Evolutionary conservation across 1,140 invertebrate genomes (phyloP).

Genomic region (Adoxophyes honmai): DNA sequence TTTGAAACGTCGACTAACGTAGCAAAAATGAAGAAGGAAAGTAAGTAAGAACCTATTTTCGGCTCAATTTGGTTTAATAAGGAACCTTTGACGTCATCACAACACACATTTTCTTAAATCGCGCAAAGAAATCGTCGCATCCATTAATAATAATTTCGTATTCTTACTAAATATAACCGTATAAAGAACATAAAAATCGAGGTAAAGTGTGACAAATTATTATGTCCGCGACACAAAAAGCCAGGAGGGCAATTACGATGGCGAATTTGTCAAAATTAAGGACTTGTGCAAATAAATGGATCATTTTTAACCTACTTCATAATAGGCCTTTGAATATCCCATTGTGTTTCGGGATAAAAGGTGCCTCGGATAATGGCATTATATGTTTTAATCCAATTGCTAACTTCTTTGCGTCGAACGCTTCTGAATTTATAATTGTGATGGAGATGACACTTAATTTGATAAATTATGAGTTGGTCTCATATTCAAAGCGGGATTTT

Average conservation of each 20-base stretch:
- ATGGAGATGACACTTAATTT: background rate
- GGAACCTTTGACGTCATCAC: no score
- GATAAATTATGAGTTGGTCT: background rate
- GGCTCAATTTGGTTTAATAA: no score
- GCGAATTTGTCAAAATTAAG: slow-evolving; percentile 23
- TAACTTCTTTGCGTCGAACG: background rate
- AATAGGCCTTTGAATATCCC: background rate
- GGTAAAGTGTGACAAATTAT: slow-evolving; percentile 52
- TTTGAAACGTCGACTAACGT: no score
- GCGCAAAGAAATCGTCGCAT: slow-evolving; percentile 13
- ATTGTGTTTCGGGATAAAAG: slow-evolving; percentile 1
- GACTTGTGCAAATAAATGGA: slow-evolving; percentile 7
- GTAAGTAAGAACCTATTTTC: no score
- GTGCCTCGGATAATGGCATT: background rate
- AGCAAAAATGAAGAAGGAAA: no score
- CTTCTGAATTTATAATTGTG: background rate
- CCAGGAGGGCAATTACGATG: slow-evolving; percentile 19
- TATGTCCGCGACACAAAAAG: slow-evolving; percentile 27
- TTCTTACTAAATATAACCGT: slow-evolving; percentile 23
- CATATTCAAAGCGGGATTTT: no score
- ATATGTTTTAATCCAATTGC: background rate
- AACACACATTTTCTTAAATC: background rate
- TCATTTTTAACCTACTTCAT: background rate
- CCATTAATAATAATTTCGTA: slow-evolving; percentile 46
- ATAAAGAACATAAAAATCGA: slow-evolving; percentile 34